phyloP scores from a whole-genome alignment of 2,797 vertebrate species.

The Rhinella marina region DNA sequence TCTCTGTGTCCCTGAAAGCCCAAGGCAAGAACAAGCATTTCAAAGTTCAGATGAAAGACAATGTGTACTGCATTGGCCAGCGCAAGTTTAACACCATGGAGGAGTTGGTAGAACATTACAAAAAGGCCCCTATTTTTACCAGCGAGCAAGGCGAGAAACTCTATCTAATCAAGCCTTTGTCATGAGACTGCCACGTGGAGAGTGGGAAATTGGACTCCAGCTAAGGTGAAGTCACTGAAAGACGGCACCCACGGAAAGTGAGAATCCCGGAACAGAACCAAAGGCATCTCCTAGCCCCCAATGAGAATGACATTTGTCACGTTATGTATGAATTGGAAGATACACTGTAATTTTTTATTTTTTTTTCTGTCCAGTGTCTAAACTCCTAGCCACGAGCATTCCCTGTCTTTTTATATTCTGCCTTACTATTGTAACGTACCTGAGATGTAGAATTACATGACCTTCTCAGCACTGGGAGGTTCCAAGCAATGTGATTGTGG shows the following conservation, averaged over 20 bases:
- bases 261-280: constrained; percentile 36
- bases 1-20: constrained; percentile 92
- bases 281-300: constrained; percentile 47
- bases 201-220: constrained; percentile 37
- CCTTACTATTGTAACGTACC: constrained; percentile 54
- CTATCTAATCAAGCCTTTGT: constrained; percentile 89
- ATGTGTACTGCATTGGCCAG: constrained; percentile 92
- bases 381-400: constrained; percentile 1
- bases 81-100: constrained; percentile 93
- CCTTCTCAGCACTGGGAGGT: constrained; percentile 27
- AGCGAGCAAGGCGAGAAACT: constrained; percentile 94
- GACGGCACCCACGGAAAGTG: constrained; percentile 57
- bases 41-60: constrained; percentile 91
- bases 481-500: constrained; percentile 45
- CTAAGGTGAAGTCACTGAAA: constrained; percentile 61
- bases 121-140: constrained; percentile 94
- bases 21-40: constrained; percentile 96
- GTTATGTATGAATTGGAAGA: constrained; percentile 30
- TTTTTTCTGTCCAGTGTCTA: constrained; percentile 19
- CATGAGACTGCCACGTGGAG: constrained; percentile 70
- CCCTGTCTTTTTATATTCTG: constrained; percentile 34
- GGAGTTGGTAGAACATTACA: constrained; percentile 95
- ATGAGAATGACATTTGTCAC: constrained; percentile 26
- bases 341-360: background rate
- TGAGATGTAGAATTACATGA: constrained; percentile 27